Evolutionary conservation across 2,797 vertebrate genomes (phyloP).

Genomic region (Danio tinwini): DNA sequence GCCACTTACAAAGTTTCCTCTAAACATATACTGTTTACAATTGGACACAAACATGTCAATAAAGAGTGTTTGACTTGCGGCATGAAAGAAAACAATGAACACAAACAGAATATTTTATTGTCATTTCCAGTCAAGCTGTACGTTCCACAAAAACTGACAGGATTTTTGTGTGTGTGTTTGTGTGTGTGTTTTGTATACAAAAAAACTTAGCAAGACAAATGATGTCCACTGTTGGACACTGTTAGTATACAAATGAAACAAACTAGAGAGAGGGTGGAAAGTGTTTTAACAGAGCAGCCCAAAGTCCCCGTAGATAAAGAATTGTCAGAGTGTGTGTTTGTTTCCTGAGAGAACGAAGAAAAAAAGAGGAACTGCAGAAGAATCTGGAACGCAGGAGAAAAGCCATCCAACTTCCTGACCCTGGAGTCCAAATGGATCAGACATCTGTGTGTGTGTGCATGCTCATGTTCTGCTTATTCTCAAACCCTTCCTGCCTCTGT

Average conservation of each 20-base stretch:
- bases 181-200: too few relatives aligned
- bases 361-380: not conserved
- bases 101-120: too few relatives aligned
- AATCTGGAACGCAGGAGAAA: constrained; percentile 40
- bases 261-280: not conserved
- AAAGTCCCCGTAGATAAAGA: not conserved
- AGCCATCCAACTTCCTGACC: constrained; percentile 41
- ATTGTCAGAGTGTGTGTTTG: not conserved
- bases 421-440: constrained; percentile 52
- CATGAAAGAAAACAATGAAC: too few relatives aligned
- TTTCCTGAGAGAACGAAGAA: constrained; percentile 13
- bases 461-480: constrained; percentile 48
- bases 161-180: too few relatives aligned
- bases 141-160: too few relatives aligned
- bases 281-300: not conserved
- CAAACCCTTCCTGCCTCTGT: constrained; percentile 46
- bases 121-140: too few relatives aligned
- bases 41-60: too few relatives aligned
- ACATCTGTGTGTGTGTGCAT: constrained; percentile 49
- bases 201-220: not conserved
- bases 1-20: too few relatives aligned
- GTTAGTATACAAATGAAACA: not conserved
- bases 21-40: too few relatives aligned
- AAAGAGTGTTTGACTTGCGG: too few relatives aligned
- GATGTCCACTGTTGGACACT: not conserved